Conservation (phyloP, 2,797 vertebrate species). For the Cephalopachus bancanus region DNA sequence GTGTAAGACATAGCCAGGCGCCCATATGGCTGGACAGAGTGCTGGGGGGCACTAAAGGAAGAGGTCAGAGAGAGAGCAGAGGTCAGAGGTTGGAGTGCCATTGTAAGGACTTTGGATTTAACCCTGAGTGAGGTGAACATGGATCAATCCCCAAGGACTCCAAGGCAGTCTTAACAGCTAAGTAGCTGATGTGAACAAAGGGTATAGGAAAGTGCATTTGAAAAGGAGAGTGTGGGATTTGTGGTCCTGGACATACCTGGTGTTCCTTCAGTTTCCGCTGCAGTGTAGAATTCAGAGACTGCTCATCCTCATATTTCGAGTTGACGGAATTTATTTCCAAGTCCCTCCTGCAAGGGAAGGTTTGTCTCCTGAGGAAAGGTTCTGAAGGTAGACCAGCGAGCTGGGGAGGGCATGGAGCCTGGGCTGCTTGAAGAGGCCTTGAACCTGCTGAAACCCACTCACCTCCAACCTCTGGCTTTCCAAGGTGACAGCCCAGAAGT, state of each 20-base stretch:
- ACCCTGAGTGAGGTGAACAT: accelerated
- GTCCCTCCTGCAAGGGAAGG: slow-evolving; percentile 86
- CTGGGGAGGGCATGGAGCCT: not conserved
- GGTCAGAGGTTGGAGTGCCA: not conserved
- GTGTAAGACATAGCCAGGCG: not conserved
- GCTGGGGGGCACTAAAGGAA: not conserved
- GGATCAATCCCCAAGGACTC: not conserved
- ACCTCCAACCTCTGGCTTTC: not conserved
- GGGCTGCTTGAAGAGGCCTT: not conserved
- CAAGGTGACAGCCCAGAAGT: not conserved
- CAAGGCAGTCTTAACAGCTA: not conserved
- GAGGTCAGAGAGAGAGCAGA: not conserved
- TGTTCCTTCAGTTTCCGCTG: slow-evolving; percentile 91
- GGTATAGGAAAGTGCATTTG: not conserved
- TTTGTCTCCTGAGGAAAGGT: slow-evolving; percentile 6
- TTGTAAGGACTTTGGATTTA: not conserved
- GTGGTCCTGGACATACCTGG: slow-evolving; percentile 83
- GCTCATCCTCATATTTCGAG: slow-evolving; percentile 90
- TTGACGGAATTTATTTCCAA: slow-evolving; percentile 91
- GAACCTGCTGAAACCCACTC: not conserved
- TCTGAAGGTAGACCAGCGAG: not conserved
- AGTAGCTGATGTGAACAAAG: not conserved
- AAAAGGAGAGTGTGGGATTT: not conserved
- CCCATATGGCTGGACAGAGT: not conserved
- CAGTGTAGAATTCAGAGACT: slow-evolving; percentile 89